phyloP scores from a whole-genome alignment of 1,140 invertebrate genomes.

The Cataglyphis hispanica region DNA sequence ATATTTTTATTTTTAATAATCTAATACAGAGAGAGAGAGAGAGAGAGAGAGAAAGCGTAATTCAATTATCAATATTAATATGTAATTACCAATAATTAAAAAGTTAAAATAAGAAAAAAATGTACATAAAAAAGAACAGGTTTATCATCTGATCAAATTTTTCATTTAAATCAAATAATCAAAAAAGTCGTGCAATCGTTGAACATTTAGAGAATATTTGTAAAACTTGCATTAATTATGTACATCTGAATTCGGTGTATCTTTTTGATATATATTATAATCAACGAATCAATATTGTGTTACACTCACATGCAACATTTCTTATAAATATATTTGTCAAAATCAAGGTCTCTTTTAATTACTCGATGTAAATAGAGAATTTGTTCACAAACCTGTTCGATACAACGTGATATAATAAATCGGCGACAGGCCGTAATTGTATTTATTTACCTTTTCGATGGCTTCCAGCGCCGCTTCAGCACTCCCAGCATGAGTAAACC shows the following conservation, averaged over 20 bases:
- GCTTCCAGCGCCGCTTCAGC: slow-evolving; percentile 84
- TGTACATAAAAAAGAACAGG: too few relatives aligned
- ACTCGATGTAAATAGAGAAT: not conserved
- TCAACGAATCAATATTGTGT: not conserved
- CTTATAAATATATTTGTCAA: not conserved
- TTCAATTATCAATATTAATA: too few relatives aligned
- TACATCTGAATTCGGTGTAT: not conserved
- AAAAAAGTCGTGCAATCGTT: too few relatives aligned
- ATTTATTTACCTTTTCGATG: slow-evolving; percentile 80
- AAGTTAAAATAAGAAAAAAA: too few relatives aligned
- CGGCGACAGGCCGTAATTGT: not conserved
- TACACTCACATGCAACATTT: not conserved
- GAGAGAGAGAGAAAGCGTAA: too few relatives aligned
- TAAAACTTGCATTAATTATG: not conserved
- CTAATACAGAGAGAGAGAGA: too few relatives aligned
- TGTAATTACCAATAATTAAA: too few relatives aligned
- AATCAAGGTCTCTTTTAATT: not conserved
- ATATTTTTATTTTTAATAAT: not conserved
- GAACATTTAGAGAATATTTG: not conserved
- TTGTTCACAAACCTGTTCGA: not conserved
- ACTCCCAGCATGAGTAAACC: slow-evolving; percentile 81
- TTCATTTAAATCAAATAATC: too few relatives aligned
- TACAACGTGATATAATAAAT: not conserved
- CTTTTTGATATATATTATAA: slow-evolving; percentile 1
- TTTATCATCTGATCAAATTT: too few relatives aligned